Base-by-base conservation (phyloP, 2,797 vertebrate genomes). In the Sciurus vulgaris region DNA sequence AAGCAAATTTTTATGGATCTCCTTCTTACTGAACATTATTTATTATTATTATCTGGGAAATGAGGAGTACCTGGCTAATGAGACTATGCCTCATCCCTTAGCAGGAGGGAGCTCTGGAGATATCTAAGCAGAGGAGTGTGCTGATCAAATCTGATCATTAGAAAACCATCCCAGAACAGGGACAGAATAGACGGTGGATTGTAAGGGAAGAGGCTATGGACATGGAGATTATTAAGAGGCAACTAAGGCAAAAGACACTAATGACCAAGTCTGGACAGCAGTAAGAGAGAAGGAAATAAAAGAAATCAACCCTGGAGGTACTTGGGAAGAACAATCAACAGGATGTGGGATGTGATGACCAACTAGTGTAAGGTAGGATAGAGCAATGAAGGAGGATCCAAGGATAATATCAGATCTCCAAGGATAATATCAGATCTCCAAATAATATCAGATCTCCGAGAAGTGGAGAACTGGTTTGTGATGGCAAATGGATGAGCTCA, bases 281-380 rank as follows among this genome's bases (percentile, higher is more conserved):
- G 15, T 3, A 51, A 76, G 38, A 38, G 35, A 41, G 11, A 59
- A 82, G 20, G 33, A n/a, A 82, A 24, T 33, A 49, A 70, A 17
- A 8, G 35, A 78, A 17, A 82, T 1, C 17, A 22, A 78, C 5
- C 8, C 65, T 44, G 47, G 28, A 69, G 28, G 49, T n/a, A 5
- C 38, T 47, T 76, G 59, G 70, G 65, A 70, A 69, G 24, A 81
- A 30, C 26, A n/a, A 33, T n/a, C 41, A 51, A 22, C 12, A 72
- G 67, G 35, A 13, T 4, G 24, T 3, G 30, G 20, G 24, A 18
- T 4, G 30, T 8, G 14, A 38, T 28, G 38, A 65, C 5, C 0
- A 3, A 6, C n/a, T 47, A 13, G 5, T 28, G 18, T 17, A 6
- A 7, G 6, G 2, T 61, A 0, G 12, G 2, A 1, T 1, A 41